phyloP scores from a whole-genome alignment of 2,113 vertebrate genomes.

The Miniopterus natalensis region DNA sequence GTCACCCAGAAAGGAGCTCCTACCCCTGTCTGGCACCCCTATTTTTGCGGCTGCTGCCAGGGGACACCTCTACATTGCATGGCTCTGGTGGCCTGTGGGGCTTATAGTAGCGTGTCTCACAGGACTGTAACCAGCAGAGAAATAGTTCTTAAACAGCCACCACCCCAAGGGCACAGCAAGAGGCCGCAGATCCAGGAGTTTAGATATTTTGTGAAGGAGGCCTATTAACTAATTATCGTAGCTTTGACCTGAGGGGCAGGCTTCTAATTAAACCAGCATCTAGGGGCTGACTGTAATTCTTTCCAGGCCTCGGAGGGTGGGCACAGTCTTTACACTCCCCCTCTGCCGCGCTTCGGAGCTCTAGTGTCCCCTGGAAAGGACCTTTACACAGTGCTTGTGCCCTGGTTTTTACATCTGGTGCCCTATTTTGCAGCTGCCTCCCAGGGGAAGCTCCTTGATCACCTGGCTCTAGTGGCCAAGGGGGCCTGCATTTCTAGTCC shows the following conservation, averaged over 20 bases:
- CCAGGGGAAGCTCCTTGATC: background rate
- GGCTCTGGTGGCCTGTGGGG: background rate
- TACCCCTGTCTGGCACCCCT: background rate
- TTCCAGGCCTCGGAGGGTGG: background rate
- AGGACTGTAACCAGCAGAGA: background rate
- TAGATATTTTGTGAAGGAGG: background rate
- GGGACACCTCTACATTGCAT: background rate
- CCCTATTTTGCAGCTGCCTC: background rate
- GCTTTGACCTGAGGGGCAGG: background rate
- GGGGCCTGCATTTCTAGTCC: background rate
- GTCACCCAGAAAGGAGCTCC: background rate
- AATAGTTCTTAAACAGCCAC: background rate
- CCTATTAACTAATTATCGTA: too few species aligned
- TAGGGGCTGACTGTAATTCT: background rate
- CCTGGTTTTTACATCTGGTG: background rate
- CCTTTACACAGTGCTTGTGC: background rate
- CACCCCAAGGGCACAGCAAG: background rate
- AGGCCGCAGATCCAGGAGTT: background rate
- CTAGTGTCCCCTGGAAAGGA: background rate
- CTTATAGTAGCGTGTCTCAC: background rate
- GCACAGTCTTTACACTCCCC: background rate
- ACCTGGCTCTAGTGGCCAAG: background rate
- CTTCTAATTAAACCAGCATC: background rate
- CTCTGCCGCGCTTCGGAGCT: background rate
- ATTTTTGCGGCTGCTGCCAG: background rate